Evolutionary conservation across 2,113 vertebrate species (phyloP), one percentile per base, ranked within the genome.

Genomic region (Malurus alboscapulatus): DNA sequence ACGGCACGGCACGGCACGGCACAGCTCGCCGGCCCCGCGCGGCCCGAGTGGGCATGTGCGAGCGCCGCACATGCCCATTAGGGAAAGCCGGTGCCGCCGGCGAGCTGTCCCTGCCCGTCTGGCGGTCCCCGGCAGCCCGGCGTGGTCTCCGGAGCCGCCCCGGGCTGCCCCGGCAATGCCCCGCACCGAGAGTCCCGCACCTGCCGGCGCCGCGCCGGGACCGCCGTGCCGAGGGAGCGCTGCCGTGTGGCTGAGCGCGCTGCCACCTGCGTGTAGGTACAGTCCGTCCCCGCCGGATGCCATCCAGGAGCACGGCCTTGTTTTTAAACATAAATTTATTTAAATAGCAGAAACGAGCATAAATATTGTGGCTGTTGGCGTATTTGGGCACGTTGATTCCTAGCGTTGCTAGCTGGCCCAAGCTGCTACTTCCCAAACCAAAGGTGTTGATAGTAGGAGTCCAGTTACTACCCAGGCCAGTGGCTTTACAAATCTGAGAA

Each of bases 31-130:
- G 38, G 48, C 78, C 50, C 78, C 69, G 75, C 42, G 58, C 42
- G 8, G 88, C 83, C 67, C n/a, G 44, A 92, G 59, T 88, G 95
- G 93, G 95, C 94, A 94, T 93, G 95, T 96, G 94, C 95, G 69
- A 45, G 51, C 44, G 55, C 69, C 40, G 94, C 96, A 96, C 96
- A 96, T 95, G 96, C 96, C 92, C 88, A 79, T 77, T 94, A 62
- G 66, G 84, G 58, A 65, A 36, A 42, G 38, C 32, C 69, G 63
- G 79, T 38, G 48, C 45, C 78, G 25, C 57, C 48, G 74, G 86
- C 38, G 78, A 2, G 78, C 20, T 84, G 57, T 66, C 42, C 63
- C 42, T 75, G 57, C 36, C 17, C 62, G n/a, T 14, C 5, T 63
- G 26, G 26, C 24, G 4, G 44, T 75, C 68, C 15, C 17, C 54